A percentile compares a stretch with the other conserved stretches of the same genome.
Evolutionary conservation across 2,113 vertebrate genomes (phyloP).

Genomic region (Malurus elegans): DNA sequence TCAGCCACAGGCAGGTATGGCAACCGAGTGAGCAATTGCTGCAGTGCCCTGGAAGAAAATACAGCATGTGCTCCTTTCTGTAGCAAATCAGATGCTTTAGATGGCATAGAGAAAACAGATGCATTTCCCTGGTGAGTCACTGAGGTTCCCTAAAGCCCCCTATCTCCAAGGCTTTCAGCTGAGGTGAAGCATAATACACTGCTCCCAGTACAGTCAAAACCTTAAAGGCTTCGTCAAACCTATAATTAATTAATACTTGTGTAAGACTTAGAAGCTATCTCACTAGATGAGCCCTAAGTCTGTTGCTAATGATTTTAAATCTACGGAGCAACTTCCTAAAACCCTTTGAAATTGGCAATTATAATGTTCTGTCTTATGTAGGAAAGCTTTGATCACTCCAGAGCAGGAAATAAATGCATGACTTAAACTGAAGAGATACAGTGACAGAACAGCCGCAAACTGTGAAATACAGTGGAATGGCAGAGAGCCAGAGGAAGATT

Average conservation of each 20-base stretch:
- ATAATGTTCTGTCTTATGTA: background rate
- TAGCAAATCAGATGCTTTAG: background rate
- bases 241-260: conserved; percentile 14
- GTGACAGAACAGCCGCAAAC: background rate
- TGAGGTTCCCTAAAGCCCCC: background rate
- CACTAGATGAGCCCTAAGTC: background rate
- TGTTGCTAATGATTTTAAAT: conserved; percentile 39
- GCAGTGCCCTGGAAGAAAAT: background rate
- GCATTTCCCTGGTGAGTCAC: background rate
- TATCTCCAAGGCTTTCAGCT: background rate
- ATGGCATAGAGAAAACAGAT: background rate
- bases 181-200: background rate
- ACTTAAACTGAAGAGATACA: background rate
- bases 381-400: conserved; percentile 27
- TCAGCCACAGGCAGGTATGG: background rate
- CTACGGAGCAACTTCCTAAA: background rate
- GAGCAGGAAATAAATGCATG: conserved; percentile 11
- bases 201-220: background rate
- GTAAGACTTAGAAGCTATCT: conserved; percentile 2
- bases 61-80: background rate
- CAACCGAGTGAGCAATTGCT: background rate
- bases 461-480: background rate
- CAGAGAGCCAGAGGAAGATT: conserved; percentile 2
- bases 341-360: conserved; percentile 48
- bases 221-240: conserved; percentile 5